Percentiles rank a stretch among this genome's conserved stretches.
Evolutionary conservation across 2,797 vertebrate genomes (phyloP).

Genomic region (Sus cebifrons): DNA sequence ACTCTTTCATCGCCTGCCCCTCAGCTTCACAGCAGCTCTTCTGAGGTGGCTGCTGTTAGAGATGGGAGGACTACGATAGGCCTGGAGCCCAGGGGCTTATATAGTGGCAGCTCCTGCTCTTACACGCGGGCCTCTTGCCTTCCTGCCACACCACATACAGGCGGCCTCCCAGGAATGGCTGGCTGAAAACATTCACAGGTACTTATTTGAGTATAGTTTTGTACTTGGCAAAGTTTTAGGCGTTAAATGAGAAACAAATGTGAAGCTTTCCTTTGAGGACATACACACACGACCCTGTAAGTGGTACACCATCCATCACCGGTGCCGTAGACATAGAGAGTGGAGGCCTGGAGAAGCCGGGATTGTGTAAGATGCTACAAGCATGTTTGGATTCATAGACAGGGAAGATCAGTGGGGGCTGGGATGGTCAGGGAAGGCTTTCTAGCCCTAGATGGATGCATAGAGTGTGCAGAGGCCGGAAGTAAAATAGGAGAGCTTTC

Average conservation of each 20-base stretch:
- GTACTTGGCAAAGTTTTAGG: background rate
- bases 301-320: background rate
- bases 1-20: background rate
- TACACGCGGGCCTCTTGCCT: background rate
- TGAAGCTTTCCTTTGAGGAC: background rate
- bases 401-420: background rate
- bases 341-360: background rate
- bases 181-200: constrained; percentile 3
- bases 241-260: background rate
- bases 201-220: constrained; percentile 4
- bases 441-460: background rate
- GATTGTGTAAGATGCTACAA: background rate
- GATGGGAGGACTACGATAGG: background rate
- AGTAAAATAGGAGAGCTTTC: background rate
- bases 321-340: background rate
- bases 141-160: background rate
- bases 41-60: background rate
- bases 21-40: background rate
- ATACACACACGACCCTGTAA: background rate
- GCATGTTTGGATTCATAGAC: background rate
- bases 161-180: background rate
- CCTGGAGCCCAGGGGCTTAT: background rate
- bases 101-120: background rate
- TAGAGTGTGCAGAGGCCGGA: background rate
- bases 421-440: background rate